Evolutionary conservation across 2,797 vertebrate species (phyloP).

Genomic region (Lacerta agilis): DNA sequence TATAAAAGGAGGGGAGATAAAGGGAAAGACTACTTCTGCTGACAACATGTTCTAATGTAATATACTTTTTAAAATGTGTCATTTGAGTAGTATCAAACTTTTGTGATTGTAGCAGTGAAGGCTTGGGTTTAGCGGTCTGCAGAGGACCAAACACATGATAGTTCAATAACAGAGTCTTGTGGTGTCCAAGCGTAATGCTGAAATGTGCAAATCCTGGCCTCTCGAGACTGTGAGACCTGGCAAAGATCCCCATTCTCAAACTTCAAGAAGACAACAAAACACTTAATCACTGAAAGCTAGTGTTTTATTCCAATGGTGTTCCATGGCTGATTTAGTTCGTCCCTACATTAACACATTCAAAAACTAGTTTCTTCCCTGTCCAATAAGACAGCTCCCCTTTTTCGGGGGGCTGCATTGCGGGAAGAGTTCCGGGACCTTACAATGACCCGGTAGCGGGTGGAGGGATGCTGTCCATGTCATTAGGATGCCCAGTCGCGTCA

Average conservation of each 20-base stretch:
- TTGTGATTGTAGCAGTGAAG: neutral
- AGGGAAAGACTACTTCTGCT: neutral
- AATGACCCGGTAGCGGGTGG: too few relatives aligned
- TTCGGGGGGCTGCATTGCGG: too few relatives aligned
- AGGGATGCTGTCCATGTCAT: too few relatives aligned
- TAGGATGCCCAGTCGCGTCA: too few relatives aligned
- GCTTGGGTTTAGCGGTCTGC: neutral
- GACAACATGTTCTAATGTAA: neutral
- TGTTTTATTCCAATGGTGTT: neutral
- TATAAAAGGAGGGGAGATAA: neutral
- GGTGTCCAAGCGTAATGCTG: neutral
- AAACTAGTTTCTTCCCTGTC: neutral
- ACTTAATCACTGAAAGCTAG: neutral
- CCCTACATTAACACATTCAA: neutral
- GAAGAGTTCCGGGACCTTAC: too few relatives aligned
- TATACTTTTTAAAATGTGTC: slow-evolving; percentile 16
- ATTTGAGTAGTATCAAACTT: neutral
- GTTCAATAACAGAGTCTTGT: neutral
- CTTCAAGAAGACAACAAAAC: neutral
- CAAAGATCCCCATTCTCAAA: neutral
- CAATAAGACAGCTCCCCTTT: neutral
- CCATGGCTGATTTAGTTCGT: neutral
- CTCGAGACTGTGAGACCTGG: neutral
- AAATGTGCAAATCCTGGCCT: neutral
- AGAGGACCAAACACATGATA: neutral